phyloP scores from a whole-genome alignment of 2,797 vertebrate species.

The Mastacembelus armatus region DNA sequence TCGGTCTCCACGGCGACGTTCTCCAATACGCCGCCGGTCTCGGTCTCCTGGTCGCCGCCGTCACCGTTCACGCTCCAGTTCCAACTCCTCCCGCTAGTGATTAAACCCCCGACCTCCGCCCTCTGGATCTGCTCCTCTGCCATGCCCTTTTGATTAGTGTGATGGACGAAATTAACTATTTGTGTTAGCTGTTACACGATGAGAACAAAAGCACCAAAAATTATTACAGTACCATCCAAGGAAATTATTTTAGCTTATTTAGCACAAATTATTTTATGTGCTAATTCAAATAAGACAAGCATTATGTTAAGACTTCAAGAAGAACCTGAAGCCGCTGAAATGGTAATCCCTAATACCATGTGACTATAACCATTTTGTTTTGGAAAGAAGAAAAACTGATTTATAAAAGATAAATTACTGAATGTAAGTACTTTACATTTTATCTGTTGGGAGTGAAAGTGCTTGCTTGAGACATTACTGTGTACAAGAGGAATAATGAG shows the following conservation, averaged over 20 bases:
- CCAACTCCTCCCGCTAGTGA: slow-evolving; percentile 91
- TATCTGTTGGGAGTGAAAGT: too few relatives aligned
- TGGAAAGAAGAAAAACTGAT: too few relatives aligned
- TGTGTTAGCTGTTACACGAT: not conserved
- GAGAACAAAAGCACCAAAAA: not conserved
- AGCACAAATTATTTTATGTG: too few relatives aligned
- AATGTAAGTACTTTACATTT: too few relatives aligned
- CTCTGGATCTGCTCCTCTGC: not conserved
- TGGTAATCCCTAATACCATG: too few relatives aligned
- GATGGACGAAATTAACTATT: not conserved
- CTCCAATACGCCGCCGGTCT: slow-evolving; percentile 88
- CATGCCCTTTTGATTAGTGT: slow-evolving; percentile 6
- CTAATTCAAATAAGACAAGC: too few relatives aligned
- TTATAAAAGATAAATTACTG: too few relatives aligned
- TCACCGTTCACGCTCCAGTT: slow-evolving; percentile 92
- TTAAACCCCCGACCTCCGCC: not conserved
- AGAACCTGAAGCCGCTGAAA: too few relatives aligned
- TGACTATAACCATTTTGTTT: too few relatives aligned
- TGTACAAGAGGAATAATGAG: too few relatives aligned
- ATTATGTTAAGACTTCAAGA: too few relatives aligned
- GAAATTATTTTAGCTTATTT: not conserved
- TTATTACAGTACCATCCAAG: not conserved
- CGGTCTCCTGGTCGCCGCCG: slow-evolving; percentile 89
- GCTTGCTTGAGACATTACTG: too few relatives aligned
- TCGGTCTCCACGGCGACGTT: slow-evolving; percentile 89